Conservation (phyloP, 2,797 vertebrate species). For the Mormyrus hasselquistii region DNA sequence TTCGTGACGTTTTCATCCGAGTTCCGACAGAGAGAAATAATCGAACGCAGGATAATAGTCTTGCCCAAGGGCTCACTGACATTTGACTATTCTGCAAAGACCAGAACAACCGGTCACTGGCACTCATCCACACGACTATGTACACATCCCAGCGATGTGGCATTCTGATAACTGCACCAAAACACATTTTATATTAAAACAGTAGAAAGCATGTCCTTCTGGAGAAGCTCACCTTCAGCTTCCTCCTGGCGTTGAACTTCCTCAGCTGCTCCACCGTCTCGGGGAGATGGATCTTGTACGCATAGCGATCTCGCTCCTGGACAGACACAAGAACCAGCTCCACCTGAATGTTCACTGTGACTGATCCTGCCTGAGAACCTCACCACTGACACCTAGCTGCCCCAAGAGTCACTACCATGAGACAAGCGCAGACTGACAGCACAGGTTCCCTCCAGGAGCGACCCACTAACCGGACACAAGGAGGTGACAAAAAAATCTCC, state of each 20-base stretch:
- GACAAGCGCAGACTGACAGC: not conserved
- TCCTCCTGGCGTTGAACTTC: conserved; percentile 96
- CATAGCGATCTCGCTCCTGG: conserved; percentile 93
- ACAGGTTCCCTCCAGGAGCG: not conserved
- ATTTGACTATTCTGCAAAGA: not conserved
- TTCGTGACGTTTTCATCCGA: too few species aligned
- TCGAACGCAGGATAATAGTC: not conserved
- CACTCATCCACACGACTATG: too few species aligned
- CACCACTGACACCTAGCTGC: not conserved
- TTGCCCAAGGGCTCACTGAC: not conserved
- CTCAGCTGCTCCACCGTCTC: conserved; percentile 97
- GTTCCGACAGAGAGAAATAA: too few species aligned
- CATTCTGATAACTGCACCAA: not conserved
- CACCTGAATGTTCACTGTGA: not conserved
- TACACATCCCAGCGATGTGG: not conserved
- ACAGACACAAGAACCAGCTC: not conserved
- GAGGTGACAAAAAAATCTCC: not conserved
- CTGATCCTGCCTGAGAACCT: not conserved
- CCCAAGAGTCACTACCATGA: not conserved
- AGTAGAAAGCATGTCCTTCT: conserved; percentile 42
- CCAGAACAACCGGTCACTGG: too few species aligned
- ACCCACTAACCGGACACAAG: not conserved
- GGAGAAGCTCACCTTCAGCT: conserved; percentile 81
- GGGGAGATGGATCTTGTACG: conserved; percentile 97
- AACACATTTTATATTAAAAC: not conserved